These are phyloP conservation scores for Pleuronectes platessa DNA, from an alignment of 2,113 vertebrate species.

Conservation along the genomic window DNA sequence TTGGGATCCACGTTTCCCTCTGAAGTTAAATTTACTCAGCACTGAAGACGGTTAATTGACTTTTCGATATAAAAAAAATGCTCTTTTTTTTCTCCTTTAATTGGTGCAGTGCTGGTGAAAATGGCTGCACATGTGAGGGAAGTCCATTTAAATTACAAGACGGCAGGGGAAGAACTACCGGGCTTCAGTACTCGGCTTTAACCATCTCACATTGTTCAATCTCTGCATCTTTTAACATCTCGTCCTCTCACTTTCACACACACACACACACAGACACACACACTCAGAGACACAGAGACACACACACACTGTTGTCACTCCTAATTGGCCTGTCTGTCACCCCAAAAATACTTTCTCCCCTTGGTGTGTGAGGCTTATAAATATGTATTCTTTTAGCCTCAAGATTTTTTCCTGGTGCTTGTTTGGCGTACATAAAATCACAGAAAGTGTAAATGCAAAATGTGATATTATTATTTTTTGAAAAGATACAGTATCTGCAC, in stretches of 20 bases:
- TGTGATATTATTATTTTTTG: background rate
- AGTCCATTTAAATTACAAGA: conserved; percentile 23
- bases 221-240: conserved; percentile 29
- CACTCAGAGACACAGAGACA: conserved; percentile 16
- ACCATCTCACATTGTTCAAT: conserved; percentile 30
- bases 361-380: conserved; percentile 29
- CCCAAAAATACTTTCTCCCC: conserved; percentile 39
- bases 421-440: background rate
- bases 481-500: conserved; percentile 5
- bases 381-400: conserved; percentile 24
- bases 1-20: conserved; percentile 9
- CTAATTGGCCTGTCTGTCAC: conserved; percentile 67
- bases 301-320: conserved; percentile 27
- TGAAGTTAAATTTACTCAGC: conserved; percentile 40
- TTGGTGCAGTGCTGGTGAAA: conserved; percentile 17
- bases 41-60: conserved; percentile 22
- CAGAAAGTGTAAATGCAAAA: background rate
- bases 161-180: conserved; percentile 11
- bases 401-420: background rate
- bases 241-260: conserved; percentile 1
- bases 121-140: background rate
- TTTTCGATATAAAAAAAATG: background rate
- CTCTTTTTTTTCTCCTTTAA: conserved; percentile 27
- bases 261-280: conserved; percentile 18
- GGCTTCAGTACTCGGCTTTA: conserved; percentile 34